Evolutionary conservation across 2,113 vertebrate species (phyloP).

Genomic region (Elephantulus edwardii): DNA sequence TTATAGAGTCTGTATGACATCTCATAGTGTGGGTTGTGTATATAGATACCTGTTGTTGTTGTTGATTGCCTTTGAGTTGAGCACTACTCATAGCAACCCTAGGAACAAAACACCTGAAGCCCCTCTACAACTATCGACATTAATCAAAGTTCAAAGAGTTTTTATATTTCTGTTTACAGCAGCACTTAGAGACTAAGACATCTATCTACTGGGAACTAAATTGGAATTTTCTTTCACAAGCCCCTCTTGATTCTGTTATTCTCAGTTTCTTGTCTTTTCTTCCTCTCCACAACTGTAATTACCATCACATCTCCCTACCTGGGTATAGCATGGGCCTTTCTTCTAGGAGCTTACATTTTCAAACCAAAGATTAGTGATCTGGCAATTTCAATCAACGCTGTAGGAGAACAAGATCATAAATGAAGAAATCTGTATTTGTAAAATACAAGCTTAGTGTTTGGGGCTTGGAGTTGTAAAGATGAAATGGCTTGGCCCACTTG

Average conservation of each 20-base stretch:
- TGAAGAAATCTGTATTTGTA: not conserved
- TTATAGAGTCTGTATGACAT: not conserved
- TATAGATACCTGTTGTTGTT: too few species aligned
- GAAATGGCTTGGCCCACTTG: not conserved
- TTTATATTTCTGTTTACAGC: not conserved
- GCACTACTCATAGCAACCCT: too few species aligned
- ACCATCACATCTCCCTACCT: fast-evolving
- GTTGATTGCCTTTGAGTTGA: too few species aligned
- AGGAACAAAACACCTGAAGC: too few species aligned
- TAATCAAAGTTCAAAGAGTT: too few species aligned
- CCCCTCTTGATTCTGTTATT: not conserved
- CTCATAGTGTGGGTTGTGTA: not conserved
- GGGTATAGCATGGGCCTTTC: not conserved
- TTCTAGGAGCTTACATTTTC: not conserved
- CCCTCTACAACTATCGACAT: too few species aligned
- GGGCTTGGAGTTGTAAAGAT: not conserved
- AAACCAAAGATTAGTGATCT: not conserved
- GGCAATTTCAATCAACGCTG: not conserved
- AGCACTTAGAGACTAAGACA: not conserved
- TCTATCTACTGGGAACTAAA: not conserved
- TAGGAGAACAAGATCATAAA: slow-evolving; percentile 3
- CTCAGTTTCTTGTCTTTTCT: not conserved
- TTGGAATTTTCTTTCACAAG: not conserved
- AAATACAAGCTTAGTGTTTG: not conserved
- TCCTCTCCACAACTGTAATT: not conserved